Percentiles rank a stretch among this genome's conserved stretches.
phyloP scores from a whole-genome alignment of 2,888 invertebrate species.

The Hemistola chrysoprasaria region DNA sequence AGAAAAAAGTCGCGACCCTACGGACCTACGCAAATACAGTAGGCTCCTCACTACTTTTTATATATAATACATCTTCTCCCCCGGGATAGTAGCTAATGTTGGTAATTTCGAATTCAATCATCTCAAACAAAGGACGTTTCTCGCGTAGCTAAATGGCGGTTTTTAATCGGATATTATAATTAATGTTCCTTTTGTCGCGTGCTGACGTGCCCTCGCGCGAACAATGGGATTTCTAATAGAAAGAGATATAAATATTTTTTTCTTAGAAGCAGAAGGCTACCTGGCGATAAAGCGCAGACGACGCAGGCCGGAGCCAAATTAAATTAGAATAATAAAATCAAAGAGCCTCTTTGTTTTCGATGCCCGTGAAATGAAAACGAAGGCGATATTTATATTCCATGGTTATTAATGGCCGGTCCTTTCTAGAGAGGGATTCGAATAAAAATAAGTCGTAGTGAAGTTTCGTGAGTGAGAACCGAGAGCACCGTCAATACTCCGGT shows the following conservation, averaged over 20 bases:
- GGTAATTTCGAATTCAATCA: conserved; percentile 79
- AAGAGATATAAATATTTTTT: conserved; percentile 79
- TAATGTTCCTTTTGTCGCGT: conserved; percentile 83
- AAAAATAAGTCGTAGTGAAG: conserved; percentile 26
- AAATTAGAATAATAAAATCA: conserved; percentile 77
- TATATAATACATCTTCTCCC: conserved; percentile 55
- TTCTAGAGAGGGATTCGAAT: conserved; percentile 23
- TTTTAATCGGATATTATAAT: conserved; percentile 84
- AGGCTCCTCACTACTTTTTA: conserved; percentile 43
- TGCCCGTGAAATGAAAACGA: conserved; percentile 35
- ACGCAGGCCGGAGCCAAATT: conserved; percentile 66
- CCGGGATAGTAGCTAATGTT: conserved; percentile 64
- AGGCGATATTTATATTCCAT: conserved; percentile 33
- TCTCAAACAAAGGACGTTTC: conserved; percentile 77
- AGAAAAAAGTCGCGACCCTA: conserved; percentile 39
- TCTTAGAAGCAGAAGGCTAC: conserved; percentile 76
- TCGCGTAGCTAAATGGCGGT: conserved; percentile 76
- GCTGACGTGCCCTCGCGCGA: conserved; percentile 80
- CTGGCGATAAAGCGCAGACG: conserved; percentile 78
- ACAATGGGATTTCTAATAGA: conserved; percentile 81
- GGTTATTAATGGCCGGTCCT: conserved; percentile 32
- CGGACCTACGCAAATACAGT: conserved; percentile 48
- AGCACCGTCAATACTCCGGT: conserved; percentile 46
- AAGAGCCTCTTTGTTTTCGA: conserved; percentile 57
- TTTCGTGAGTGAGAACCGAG: conserved; percentile 27